Base-by-base conservation (phyloP, 1,140 invertebrate species). In the Drosophila santomea region DNA sequence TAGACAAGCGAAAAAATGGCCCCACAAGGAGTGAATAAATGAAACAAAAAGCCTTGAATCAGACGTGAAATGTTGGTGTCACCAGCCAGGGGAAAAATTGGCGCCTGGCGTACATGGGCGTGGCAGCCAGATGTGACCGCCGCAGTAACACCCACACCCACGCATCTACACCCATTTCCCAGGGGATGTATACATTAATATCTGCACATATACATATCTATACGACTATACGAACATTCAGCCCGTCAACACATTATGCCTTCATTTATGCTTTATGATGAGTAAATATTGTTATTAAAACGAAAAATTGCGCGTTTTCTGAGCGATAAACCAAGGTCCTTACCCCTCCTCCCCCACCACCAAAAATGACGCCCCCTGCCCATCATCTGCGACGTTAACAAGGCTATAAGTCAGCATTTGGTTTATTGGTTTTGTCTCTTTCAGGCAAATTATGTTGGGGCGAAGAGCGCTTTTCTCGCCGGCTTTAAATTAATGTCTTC, bases 281-380 rank as follows among this genome's bases (percentile, higher is more conserved):
- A 78, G 76, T 72, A 78, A 78, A 78, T 78, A 78, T 78, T 78
- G 64, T 78, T 78, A 78, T 78, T 78, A 78, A 77, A 76, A 77
- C 55, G 63, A 77, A 77, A 77, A 77, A 76, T 76, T 77, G 63
- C 51, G 56, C 63, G 35, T 76, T 47, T 44, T 77, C 74, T 43
- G 48, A 68, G 63, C 56, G 47, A 76, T 76, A 68, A 76, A 76
- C 54, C 72, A 75, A 55, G 50, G 32, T 36, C 28, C 14, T n/a
- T 11, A 15, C 50, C 7, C 48, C 35, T 10, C 32, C 32, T 32
- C 28, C 7, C 2, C 7, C 28, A 1, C 28, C 28, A 7, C 6
- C 6, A 6, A 56, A n/a, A 23, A 23, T 3, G 23, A 10, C 25
- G n/a, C 38, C 61, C 61, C 15, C 41, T 55, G 47, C 36, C 73